Percentiles rank a stretch among this genome's conserved stretches.
Evolutionary conservation across 1,140 invertebrate species (phyloP).

Genomic region (Diplogasteroides magnus): DNA sequence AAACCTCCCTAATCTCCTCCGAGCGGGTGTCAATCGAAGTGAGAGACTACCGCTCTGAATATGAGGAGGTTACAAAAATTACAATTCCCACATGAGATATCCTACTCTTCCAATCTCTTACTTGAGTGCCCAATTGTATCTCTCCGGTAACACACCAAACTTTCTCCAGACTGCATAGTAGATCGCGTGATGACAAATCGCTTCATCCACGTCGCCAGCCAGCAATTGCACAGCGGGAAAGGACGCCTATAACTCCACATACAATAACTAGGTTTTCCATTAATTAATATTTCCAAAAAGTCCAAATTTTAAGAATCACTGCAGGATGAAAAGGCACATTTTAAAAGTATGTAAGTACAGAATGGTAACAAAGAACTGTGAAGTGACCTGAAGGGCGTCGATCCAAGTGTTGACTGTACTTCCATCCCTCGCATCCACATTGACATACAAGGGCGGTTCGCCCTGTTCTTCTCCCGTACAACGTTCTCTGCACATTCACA

Average conservation of each 20-base stretch:
- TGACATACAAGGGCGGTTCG: conserved; percentile 68
- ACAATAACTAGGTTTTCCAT: too few relatives aligned
- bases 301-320: conserved; percentile 42
- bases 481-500: conserved; percentile 21
- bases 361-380: too few relatives aligned
- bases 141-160: conserved; percentile 66
- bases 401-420: conserved; percentile 66
- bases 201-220: conserved; percentile 69
- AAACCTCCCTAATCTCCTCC: too few relatives aligned
- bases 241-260: conserved; percentile 32
- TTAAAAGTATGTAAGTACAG: too few relatives aligned
- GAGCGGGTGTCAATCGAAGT: not conserved
- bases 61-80: conserved; percentile 10
- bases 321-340: not conserved
- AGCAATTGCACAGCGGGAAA: conserved; percentile 61
- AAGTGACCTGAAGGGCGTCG: conserved; percentile 64
- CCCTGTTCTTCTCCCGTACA: conserved; percentile 56
- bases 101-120: too few relatives aligned
- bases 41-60: not conserved
- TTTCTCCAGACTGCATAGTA: conserved; percentile 68
- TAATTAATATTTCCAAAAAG: conserved; percentile 65
- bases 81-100: too few relatives aligned
- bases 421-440: conserved; percentile 69
- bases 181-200: conserved; percentile 68
- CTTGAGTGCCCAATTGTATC: conserved; percentile 68